Base-by-base conservation (phyloP, 1,140 invertebrate genomes). In the Dendroctonus ponderosae region DNA sequence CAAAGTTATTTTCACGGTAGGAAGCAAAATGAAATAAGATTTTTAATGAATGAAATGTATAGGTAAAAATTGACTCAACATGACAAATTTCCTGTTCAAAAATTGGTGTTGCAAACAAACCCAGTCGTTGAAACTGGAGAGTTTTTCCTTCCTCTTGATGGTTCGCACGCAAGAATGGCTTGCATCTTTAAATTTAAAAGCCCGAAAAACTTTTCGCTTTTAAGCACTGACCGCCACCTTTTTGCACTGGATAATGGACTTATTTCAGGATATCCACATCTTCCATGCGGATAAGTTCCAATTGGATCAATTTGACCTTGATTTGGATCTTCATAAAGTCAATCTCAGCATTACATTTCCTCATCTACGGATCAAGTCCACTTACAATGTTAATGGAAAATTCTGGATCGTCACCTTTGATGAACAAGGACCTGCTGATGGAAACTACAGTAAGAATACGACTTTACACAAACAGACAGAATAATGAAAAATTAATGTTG, bases 401-500 rank as follows among this genome's bases (percentile, higher is more conserved):
- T 49, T 74, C 39, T 49, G 72, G 7, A 57, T 74, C 14, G 41
- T 74, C 12, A 59, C 69, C 62, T 59, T 74, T 7, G 54, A 74
- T 43, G 70, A 71, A 9, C 62, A 68, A 39, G 73, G 73, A 39
- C 60, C 60, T 9, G 65, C 70, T 39, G 71, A 72, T 67, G 73
- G 73, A 50, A 74, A 72, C 54, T 72, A 70, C 38, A 72, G 73
- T 74, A 67, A 72, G 71, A 72, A 58, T 51, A 50, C 12, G 53
- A 44, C 26, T 26, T 26, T 44, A 7, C 7, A 44, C 7, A 26
- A 26, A 26, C 26, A 26, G 26, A 26, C 26, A 26, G 1, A 26
- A 26, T 26, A 26, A 26, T 1, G 1, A 26, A 26, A 26, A 26
- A 26, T 26, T 26, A 26, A 26, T 2, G 26, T 26, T 26, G 1